Base-by-base conservation (phyloP, 2,797 vertebrate species). In the Valencia hispanica region DNA sequence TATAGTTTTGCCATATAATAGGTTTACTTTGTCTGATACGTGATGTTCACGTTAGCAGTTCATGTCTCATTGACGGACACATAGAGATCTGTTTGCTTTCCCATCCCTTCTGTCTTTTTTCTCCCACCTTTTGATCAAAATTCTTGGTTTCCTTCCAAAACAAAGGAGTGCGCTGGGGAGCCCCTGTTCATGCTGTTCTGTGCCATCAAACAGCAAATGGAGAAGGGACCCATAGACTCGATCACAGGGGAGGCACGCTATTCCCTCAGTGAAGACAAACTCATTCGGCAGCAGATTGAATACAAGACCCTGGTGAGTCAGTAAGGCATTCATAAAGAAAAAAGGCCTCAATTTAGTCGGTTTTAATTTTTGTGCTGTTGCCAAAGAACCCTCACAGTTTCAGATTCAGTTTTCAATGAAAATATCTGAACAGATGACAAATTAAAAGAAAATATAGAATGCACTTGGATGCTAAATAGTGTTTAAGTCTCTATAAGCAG, bases 141-240 rank as follows among this genome's bases (percentile, higher is more conserved):
- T 81, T 72, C 79, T 0, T 75, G 79, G 57, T 88, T 80, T 66
- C 59, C 59, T 74, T 77, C 82, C 84, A 79, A 87, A 88, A 82
- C 43, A 73, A 36, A 98, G 97, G 97, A 99, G 80, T 97, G 97
- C 12, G 97, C 97, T 0, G 97, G 97, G 22, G 97, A 99, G 86
- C 97, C 97, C 0, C 97, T 99, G 68, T 99, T 99, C 94, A 98
- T 98, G 97, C 94, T 99, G 20, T 97, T 97, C 93, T 98, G 97
- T 68, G 97, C 97, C 92, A 99, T 99, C 93, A 99, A 99, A 94
- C 97, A 99, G 86, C 97, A 99, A 95, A 98, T 99, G 97, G 97
- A 98, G 91, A 98, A 98, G 88, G 97, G 97, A 14, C 97, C 97
- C 6, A 99, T 99, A 36, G 98, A 99, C 63, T 96, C 97, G 88